These are phyloP conservation scores for Strix occidentalis DNA, from an alignment of 2,797 vertebrate genomes.

Conservation along the genomic window DNA sequence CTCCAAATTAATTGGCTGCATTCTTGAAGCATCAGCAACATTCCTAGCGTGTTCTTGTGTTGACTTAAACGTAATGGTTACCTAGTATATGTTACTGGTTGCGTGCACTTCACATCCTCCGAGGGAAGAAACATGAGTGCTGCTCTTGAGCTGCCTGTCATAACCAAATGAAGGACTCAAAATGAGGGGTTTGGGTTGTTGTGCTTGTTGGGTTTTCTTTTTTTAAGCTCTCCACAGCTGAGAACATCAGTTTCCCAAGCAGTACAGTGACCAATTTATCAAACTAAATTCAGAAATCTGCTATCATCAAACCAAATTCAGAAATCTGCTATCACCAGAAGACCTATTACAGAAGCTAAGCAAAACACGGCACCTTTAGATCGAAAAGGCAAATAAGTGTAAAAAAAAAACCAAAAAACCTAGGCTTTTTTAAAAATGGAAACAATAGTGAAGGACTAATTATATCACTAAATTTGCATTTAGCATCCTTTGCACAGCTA, in stretches of 20 bases:
- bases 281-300: neutral
- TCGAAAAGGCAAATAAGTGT: neutral
- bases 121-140: neutral
- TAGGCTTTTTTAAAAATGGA: neutral
- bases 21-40: slow-evolving; percentile 63
- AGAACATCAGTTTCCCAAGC: neutral
- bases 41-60: slow-evolving; percentile 37
- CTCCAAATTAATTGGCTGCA: slow-evolving; percentile 56
- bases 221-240: neutral
- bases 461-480: slow-evolving; percentile 58
- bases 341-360: neutral
- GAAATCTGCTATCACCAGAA: neutral
- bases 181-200: neutral
- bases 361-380: neutral
- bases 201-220: neutral
- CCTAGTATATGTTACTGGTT: neutral
- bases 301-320: neutral
- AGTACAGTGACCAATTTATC: fast-evolving
- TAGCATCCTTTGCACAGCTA: neutral
- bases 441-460: slow-evolving; percentile 23
- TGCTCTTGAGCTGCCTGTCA: neutral
- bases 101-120: neutral
- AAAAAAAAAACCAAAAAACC: neutral
- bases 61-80: slow-evolving; percentile 30
- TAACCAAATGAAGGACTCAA: neutral